A percentile compares a stretch with the other conserved stretches of the same genome.
Conservation (phyloP, 2,888 invertebrate genomes). For the Aspidiotus destructor region DNA sequence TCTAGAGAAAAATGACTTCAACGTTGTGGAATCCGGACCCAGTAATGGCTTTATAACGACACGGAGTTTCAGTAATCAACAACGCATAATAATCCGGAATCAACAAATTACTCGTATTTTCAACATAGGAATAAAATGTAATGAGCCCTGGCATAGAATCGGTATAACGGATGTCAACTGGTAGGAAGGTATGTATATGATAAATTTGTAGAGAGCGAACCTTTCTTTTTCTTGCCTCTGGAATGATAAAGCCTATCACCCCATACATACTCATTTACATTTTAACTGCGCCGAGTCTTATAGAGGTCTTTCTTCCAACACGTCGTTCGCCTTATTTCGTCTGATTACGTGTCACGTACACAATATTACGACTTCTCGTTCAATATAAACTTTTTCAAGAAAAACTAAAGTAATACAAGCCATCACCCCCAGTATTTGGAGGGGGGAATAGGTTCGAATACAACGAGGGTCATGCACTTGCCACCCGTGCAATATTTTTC, state of each 20-base stretch:
- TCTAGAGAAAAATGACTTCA: no score
- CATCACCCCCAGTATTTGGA: constrained; percentile 13
- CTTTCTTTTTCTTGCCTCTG: constrained; percentile 8
- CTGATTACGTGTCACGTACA: constrained; percentile 30
- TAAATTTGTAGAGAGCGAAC: no score
- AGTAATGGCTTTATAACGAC: no score
- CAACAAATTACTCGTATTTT: no score
- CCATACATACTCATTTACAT: constrained; percentile 29
- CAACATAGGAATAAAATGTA: no score
- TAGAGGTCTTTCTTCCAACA: background rate
- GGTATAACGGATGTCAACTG: no score
- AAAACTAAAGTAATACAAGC: background rate
- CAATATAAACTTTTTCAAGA: constrained; percentile 15
- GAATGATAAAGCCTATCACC: constrained; percentile 19
- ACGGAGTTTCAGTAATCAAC: no score
- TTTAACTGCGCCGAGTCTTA: constrained; percentile 22
- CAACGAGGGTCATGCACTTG: constrained; percentile 11
- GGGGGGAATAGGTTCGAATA: constrained; percentile 24
- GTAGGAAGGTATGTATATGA: no score
- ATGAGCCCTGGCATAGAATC: no score
- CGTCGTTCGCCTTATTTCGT: constrained; percentile 24
- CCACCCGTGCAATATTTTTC: constrained; percentile 22
- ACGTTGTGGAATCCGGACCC: no score
- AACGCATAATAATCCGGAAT: no score
- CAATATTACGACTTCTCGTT: constrained; percentile 28